Base-by-base conservation (phyloP, 1,140 invertebrate genomes). In the Marisa cornuarietis region DNA sequence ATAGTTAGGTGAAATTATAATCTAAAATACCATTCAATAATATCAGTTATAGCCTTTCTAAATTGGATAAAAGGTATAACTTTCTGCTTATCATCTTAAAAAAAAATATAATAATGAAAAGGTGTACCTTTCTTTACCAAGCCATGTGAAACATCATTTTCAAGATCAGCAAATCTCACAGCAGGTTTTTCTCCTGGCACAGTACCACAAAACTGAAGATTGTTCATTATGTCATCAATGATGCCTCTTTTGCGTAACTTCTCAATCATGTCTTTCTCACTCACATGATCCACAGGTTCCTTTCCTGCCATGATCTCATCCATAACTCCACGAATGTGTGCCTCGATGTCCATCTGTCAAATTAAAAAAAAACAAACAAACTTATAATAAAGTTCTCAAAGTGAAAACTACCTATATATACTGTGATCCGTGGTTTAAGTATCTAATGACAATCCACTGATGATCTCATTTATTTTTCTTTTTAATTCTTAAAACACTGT, bases 271-370 rank as follows among this genome's bases (percentile, higher is more conserved):
- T 89, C 88, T 51, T 84, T 78, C 68, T 90, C 88, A 63, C 82
- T 85, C 16, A 90, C 76, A 20, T 84, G 78, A 69, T 72, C 69
- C 20, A 83, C 65, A 26, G 81, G 79, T 58, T 66, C 65, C 14
- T 89, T 84, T 24, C 85, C 83, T 31, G 85, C 78, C 62, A 88
- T 84, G 3, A 82, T 81, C 20, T 89, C 87, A 24, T 87, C 83
- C 71, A 90, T 75, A 66, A 88, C 84, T 65, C 86, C 85, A 16
- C 86, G 77, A 22, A 90, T 89, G 31, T 85, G 81, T 31, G 81
- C 81, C 69, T 90, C 88, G 22, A 90, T 85, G 81, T 90, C 88
- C 80, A 85, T 86, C 89, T 90, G 79, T 9, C 78, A 82, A 73
- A 66, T 77, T 51, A 51, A 51, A 66, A 18, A 74, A 51, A n/a